Evolutionary conservation across 2,113 vertebrate species (phyloP).

Genomic region (Notothenia rossii): DNA sequence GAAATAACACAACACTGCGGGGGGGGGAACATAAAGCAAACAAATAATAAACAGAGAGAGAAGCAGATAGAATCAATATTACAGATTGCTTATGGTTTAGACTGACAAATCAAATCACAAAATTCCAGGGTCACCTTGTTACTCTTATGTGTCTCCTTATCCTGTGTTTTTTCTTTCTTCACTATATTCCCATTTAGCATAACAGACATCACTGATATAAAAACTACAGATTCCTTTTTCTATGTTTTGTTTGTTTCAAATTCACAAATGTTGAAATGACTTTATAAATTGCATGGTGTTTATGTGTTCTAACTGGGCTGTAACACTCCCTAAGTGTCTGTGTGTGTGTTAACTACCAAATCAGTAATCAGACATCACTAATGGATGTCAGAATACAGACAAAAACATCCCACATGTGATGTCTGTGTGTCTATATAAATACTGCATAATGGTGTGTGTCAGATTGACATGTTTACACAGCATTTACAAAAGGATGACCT

Average conservation of each 20-base stretch:
- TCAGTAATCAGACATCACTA: not conserved
- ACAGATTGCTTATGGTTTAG: not conserved
- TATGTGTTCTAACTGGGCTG: no score
- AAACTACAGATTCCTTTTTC: no score
- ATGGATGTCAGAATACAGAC: slow-evolving; percentile 3
- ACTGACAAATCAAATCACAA: not conserved
- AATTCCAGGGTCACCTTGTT: not conserved
- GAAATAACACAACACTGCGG: not conserved
- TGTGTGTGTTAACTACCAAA: not conserved
- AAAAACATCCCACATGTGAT: not conserved
- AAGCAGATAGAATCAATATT: not conserved
- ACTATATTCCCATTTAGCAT: no score
- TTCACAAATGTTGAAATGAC: no score
- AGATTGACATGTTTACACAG: slow-evolving; percentile 2
- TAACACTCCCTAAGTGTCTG: not conserved
- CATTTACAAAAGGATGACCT: slow-evolving; percentile 30
- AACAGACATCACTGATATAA: no score
- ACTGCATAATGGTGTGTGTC: not conserved
- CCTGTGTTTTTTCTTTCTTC: no score
- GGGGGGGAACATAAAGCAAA: not conserved
- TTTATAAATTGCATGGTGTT: no score
- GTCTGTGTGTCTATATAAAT: slow-evolving; percentile 1
- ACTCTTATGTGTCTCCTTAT: not conserved
- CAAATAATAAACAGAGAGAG: not conserved
- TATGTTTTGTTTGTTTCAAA: no score